phyloP scores from a whole-genome alignment of 2,888 invertebrate species.

The Tenthredo mesomela region DNA sequence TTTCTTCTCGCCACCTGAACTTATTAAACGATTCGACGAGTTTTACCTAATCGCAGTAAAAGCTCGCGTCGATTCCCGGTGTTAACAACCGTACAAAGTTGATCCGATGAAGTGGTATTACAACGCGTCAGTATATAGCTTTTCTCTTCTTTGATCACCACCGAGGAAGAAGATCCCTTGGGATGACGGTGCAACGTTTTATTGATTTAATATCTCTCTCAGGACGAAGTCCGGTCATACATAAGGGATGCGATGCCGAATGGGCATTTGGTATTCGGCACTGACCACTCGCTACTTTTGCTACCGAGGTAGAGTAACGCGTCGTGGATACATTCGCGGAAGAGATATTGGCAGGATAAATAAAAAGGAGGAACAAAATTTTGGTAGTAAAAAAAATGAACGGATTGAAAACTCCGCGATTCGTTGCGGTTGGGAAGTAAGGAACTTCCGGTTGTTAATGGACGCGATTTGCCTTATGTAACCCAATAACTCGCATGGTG shows the following conservation, averaged over 20 bases:
- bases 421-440: neutral
- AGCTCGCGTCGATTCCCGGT: neutral
- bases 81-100: constrained; percentile 17
- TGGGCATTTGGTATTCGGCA: constrained; percentile 76
- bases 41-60: neutral
- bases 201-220: constrained; percentile 66
- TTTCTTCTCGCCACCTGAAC: neutral
- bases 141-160: constrained; percentile 71
- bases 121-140: constrained; percentile 20
- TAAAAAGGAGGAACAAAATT: neutral
- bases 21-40: neutral
- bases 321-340: constrained; percentile 30
- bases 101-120: constrained; percentile 44
- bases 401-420: neutral
- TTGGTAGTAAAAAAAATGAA: neutral
- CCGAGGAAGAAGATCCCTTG: constrained; percentile 73
- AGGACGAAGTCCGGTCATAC: constrained; percentile 67
- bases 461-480: constrained; percentile 14
- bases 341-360: constrained; percentile 1
- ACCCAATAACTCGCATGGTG: constrained; percentile 53
- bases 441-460: constrained; percentile 47
- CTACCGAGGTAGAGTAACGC: constrained; percentile 48
- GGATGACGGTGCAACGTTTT: constrained; percentile 64
- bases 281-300: constrained; percentile 76
- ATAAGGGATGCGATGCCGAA: constrained; percentile 70